Base-by-base conservation (phyloP, 2,797 vertebrate genomes). In the Psittacula derbiana region DNA sequence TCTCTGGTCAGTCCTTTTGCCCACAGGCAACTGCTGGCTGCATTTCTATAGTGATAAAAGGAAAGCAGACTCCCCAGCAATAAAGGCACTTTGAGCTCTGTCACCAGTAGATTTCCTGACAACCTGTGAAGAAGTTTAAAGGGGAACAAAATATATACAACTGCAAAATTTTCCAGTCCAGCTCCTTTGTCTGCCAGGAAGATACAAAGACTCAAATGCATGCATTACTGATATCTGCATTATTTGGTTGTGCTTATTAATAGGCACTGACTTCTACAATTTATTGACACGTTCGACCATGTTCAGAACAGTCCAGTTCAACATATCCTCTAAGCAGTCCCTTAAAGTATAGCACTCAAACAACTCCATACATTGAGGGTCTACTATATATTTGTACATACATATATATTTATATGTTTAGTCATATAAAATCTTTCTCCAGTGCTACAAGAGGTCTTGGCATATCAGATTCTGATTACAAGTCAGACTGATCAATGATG, bases 191-290 rank as follows among this genome's bases (percentile, higher is more conserved):
- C 55, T 73, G 53, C 43, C 50, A 72, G 7, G 10, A 71, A 64
- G 27, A 61, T 1, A 4, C 14, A 75, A 72, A 92, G 70, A 2
- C 3, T 9, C 0, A 0, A 66, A 38, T 0, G 1, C 4, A 0
- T 4, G 6, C 4, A 0, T 36, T 83, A 53, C 58, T 2, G 1
- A 75, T 93, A 57, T 61, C 24, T 71, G 19, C 8, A 2, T 36
- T 65, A 21, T 47, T 85, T 80, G 44, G 9, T 65, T 67, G 12
- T 28, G 17, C 2, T 71, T 83, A 36, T 58, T 62, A 65, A 20
- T 19, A 31, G 12, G 21, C 15, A 46, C 23, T 23, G 44, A 46
- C 16, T 69, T 86, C 20, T 65, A 57, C 4, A 64, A 9, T 75
- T 81, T 61, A 21, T 13, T 44, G 36, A 50, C 1, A 2, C 8